phyloP scores from a whole-genome alignment of 2,797 vertebrate genomes.

The Mycteria americana region DNA sequence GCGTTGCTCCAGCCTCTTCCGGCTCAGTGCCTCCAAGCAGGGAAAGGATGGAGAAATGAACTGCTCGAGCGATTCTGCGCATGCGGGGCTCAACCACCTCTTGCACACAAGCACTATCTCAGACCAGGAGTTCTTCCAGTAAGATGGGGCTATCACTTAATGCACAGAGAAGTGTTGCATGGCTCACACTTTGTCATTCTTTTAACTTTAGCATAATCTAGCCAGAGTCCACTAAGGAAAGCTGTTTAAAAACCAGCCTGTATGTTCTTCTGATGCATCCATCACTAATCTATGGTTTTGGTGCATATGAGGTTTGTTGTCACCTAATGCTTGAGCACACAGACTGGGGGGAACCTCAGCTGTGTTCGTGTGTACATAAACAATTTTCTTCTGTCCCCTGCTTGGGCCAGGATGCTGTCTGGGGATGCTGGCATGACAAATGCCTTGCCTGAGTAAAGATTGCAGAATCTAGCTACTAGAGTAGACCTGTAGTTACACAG shows the following conservation, averaged over 20 bases:
- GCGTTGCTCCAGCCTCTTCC: constrained; percentile 92
- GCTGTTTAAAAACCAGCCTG: neutral
- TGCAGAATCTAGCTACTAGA: neutral
- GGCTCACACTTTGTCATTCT: neutral
- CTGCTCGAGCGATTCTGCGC: constrained; percentile 82
- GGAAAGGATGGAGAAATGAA: constrained; percentile 85
- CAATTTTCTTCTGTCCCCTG: neutral
- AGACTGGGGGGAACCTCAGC: neutral
- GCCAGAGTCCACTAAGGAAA: neutral
- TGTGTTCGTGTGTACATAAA: neutral
- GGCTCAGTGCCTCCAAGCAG: constrained; percentile 83
- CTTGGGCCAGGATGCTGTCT: neutral
- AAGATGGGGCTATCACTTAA: constrained; percentile 49
- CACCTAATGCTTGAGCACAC: neutral
- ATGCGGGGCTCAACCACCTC: constrained; percentile 81
- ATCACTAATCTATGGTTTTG: neutral
- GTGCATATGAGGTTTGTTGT: neutral
- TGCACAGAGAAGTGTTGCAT: neutral
- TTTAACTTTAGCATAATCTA: neutral
- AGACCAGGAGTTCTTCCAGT: constrained; percentile 90
- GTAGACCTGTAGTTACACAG: neutral
- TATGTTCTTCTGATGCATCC: neutral
- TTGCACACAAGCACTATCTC: constrained; percentile 80
- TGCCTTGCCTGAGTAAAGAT: neutral
- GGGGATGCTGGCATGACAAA: neutral